These are phyloP conservation scores for Conopomorpha cramerella DNA, from an alignment of 1,140 invertebrate species.

Conservation along the genomic window DNA sequence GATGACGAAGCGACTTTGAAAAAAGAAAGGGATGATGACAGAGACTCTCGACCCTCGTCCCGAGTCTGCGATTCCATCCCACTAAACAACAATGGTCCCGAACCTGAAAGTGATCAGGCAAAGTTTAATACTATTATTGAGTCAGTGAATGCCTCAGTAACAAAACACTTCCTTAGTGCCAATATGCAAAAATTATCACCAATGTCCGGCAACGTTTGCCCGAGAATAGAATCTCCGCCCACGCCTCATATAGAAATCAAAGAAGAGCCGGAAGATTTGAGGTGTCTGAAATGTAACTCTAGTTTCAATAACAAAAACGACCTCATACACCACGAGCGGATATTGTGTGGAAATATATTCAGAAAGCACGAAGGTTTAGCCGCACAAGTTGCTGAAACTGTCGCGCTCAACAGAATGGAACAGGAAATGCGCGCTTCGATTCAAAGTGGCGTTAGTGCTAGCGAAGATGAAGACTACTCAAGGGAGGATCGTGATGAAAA, in stretches of 20 bases:
- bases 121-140: slow-evolving; percentile 75
- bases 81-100: slow-evolving; percentile 21
- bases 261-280: slow-evolving; percentile 35
- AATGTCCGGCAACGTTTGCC: slow-evolving; percentile 46
- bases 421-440: slow-evolving; percentile 55
- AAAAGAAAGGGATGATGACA: slow-evolving; percentile 37
- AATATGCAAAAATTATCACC: slow-evolving; percentile 68
- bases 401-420: slow-evolving; percentile 58
- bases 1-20: slow-evolving; percentile 61
- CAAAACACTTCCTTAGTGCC: slow-evolving; percentile 72
- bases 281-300: slow-evolving; percentile 62
- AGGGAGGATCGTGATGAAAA: slow-evolving; percentile 64
- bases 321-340: slow-evolving; percentile 78
- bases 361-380: slow-evolving; percentile 58
- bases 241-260: slow-evolving; percentile 40
- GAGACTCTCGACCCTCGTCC: slow-evolving; percentile 18
- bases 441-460: slow-evolving; percentile 47
- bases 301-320: slow-evolving; percentile 65
- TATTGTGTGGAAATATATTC: slow-evolving; percentile 55
- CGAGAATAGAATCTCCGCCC: slow-evolving; percentile 45
- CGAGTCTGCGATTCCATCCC: slow-evolving; percentile 26
- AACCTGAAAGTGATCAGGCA: slow-evolving; percentile 26
- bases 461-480: slow-evolving; percentile 52
- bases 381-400: slow-evolving; percentile 52
- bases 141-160: slow-evolving; percentile 76